A percentile compares a stretch with the other conserved stretches of the same genome.
These are phyloP conservation scores for Melipona beecheii DNA, from an alignment of 2,888 invertebrate genomes.

Conservation along the genomic window DNA sequence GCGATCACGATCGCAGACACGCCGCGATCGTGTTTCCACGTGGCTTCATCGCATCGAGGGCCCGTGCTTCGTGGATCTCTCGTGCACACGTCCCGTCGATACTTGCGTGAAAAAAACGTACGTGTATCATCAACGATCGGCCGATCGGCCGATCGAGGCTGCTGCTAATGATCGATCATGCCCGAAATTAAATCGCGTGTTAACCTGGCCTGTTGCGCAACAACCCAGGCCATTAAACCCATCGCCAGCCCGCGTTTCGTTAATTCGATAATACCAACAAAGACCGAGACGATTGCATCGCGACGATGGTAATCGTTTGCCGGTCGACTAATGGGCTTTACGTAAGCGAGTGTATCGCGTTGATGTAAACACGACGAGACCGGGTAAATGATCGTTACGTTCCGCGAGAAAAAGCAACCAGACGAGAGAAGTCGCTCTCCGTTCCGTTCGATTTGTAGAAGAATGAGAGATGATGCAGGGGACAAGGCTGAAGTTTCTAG, in stretches of 20 bases:
- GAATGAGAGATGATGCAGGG: too few relatives aligned
- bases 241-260: conserved; percentile 6
- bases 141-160: neutral
- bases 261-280: conserved; percentile 42
- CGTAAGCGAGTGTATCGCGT: conserved; percentile 43
- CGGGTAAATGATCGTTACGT: conserved; percentile 31
- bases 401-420: neutral
- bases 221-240: conserved; percentile 2
- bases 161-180: conserved; percentile 29
- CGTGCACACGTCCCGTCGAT: neutral
- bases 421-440: too few relatives aligned
- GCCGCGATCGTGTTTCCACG: neutral
- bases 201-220: conserved; percentile 35
- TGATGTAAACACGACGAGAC: conserved; percentile 17
- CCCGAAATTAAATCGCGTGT: conserved; percentile 46
- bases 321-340: conserved; percentile 55
- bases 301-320: conserved; percentile 36
- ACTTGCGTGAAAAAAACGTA: neutral
- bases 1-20: conserved; percentile 9
- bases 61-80: too few relatives aligned
- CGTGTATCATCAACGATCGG: conserved; percentile 2
- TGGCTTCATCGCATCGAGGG: neutral
- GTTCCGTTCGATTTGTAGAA: too few relatives aligned
- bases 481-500: too few relatives aligned
- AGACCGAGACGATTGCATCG: conserved; percentile 27